Conservation (phyloP, 2,113 vertebrate species). For the Proterorhinus semilunaris region DNA sequence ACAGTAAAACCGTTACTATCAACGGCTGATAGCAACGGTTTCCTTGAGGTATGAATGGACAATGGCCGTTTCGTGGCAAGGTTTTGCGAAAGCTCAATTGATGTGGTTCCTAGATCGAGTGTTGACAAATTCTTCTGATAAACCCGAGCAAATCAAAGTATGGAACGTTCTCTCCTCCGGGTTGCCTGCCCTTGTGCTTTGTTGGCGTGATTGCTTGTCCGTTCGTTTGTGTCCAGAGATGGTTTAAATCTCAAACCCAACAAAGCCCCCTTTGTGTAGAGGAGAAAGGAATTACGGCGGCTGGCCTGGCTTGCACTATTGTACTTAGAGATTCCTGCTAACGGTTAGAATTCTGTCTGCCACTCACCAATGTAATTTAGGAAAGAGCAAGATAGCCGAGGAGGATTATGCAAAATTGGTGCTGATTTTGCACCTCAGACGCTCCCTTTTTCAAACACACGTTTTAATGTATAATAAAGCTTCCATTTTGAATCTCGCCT, state of each 20-base stretch:
- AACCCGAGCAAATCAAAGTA: too few species aligned
- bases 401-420: conserved; percentile 7
- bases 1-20: too few species aligned
- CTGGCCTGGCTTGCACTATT: conserved; percentile 9
- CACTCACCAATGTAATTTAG: conserved; percentile 7
- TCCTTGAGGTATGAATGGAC: too few species aligned
- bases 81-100: too few species aligned
- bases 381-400: conserved; percentile 2
- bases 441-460: background rate
- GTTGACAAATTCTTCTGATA: too few species aligned
- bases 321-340: conserved; percentile 2
- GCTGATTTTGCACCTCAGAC: conserved; percentile 9
- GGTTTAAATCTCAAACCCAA: background rate
- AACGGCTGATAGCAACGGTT: too few species aligned
- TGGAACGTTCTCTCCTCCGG: too few species aligned
- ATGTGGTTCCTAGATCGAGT: too few species aligned
- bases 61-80: too few species aligned
- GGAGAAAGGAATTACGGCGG: background rate
- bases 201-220: background rate
- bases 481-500: background rate
- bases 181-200: background rate
- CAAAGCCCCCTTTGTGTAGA: background rate
- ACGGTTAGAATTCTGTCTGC: conserved; percentile 5
- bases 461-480: conserved; percentile 11
- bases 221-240: background rate